Base-by-base conservation (phyloP, 2,888 invertebrate species). In the Drosophila neonasuta region DNA sequence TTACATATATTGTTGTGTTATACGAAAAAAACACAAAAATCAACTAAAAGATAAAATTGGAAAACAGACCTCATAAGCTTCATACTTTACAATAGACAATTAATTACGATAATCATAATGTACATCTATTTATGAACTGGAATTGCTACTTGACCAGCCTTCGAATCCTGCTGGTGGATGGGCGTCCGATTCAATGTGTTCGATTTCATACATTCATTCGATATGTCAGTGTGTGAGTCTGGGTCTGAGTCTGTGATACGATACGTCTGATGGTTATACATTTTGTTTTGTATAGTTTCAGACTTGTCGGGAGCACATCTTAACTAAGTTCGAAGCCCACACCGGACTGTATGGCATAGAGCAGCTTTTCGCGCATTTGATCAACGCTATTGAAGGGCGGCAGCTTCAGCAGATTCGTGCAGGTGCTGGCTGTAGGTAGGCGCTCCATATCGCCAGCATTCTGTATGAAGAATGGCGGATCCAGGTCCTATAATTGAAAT, bases 391-490 rank as follows among this genome's bases (percentile, higher is more conserved):
- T 93, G 89, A 97, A 97, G 88, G 97, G 96, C 0, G 99, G 99
- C 79, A 99, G 93, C 92, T 99, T 99, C 68, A 99, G 92, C 71
- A 99, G 93, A 92, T 99, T 99, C 95, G 99, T 97, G 90, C 99
- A 99, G 4, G 99, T 99, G 90, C 97, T 97, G 8, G 99, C 97
- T 10, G 99, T 97, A 0, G 99, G 99, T 87, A 99, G 93, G 11
- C 98, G 94, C 89, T 97, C 97, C 77, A 96, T 95, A 50, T 94
- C 94, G 10, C 97, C 98, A 60, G 97, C 97, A 68, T 96, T 96
- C 88, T 99, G 98, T 87, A 99, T 97, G 89, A 97, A 97, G 91
- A 99, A 98, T 2, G 97, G 95, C 10, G 99, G 99, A 91, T 97
- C 96, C 72, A 99, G 92, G 90, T 99, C 98, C 96, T 98, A 87